Base-by-base conservation (phyloP, 37 sponge, comb jelly and placozoan genomes). In the Theonella swinhoei region DNA sequence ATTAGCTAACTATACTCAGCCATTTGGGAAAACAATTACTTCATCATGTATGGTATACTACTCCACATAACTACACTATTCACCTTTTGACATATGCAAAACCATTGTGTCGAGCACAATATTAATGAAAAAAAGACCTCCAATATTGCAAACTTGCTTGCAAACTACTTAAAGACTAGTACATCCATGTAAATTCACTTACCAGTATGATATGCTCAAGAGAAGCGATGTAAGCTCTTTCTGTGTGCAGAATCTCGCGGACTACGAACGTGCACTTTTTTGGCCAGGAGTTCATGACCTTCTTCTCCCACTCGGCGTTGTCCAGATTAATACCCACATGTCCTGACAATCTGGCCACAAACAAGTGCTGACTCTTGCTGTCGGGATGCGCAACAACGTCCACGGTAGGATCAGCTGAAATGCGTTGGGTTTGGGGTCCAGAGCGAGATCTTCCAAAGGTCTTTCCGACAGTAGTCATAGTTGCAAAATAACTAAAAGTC, bases 171-270 rank as follows among this genome's bases (percentile, higher is more conserved):
- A 43, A 5, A n/a, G 34, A 76, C n/a, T 61, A 11, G 35, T 11
- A 11, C n/a, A 7, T 73, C 7, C 43, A 41, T 47, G 32, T 47
- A 54, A 76, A n/a, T 23, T n/a, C 30, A 29, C 22, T 65, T 20
- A 90, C 90, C 80, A 35, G 65, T 33, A 90, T 70, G 23, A 90
- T 64, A 1, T 90, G 85, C 11, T 72, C 79, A 66, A 90, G 81
- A 24, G 72, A 60, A 14, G 76, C 59, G 11, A 84, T 68, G 30
- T 80, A 90, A 31, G 54, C 47, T 14, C 75, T 17, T 43, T 90
- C 90, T 4, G 90, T 90, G 35, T 39, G 39, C 2, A 84, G 14
- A 31, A 90, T 66, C 76, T 90, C 90, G 26, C 71, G 58, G 29
- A 90, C 83, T 1, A 73, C 85, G 40, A 68, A 74, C 26, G 74